These are phyloP conservation scores for Drosophila equinoxialis DNA, from an alignment of 1,140 invertebrate genomes.

Conservation along the genomic window DNA sequence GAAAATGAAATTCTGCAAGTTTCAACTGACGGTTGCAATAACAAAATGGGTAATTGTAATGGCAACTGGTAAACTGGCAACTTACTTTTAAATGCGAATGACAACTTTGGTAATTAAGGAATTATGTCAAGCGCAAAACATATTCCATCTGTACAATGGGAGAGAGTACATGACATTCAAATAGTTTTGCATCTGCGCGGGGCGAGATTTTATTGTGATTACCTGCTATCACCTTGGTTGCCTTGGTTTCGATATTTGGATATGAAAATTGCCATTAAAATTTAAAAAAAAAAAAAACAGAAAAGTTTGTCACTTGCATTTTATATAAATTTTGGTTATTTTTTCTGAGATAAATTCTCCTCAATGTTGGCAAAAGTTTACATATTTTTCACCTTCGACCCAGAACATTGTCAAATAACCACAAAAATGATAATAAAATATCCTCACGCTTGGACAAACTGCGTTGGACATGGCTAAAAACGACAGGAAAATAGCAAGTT, in stretches of 20 bases:
- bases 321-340: slow-evolving; percentile 42
- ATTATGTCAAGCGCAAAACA: slow-evolving; percentile 72
- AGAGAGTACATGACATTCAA: slow-evolving; percentile 23
- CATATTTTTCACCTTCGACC: slow-evolving; percentile 34
- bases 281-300: slow-evolving; percentile 23
- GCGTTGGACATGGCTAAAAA: slow-evolving; percentile 33
- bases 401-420: slow-evolving; percentile 32
- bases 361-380: slow-evolving; percentile 26
- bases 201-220: slow-evolving; percentile 7
- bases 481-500: background rate
- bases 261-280: slow-evolving; percentile 62
- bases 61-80: slow-evolving; percentile 26
- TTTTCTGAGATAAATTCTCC: slow-evolving; percentile 16
- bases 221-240: slow-evolving; percentile 56
- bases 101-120: slow-evolving; percentile 79
- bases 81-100: slow-evolving; percentile 58
- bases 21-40: background rate
- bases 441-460: slow-evolving; percentile 28
- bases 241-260: slow-evolving; percentile 39
- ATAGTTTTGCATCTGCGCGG: slow-evolving; percentile 16
- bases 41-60: slow-evolving; percentile 48
- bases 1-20: slow-evolving; percentile 1
- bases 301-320: slow-evolving; percentile 54
- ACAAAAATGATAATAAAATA: slow-evolving; percentile 75
- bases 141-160: slow-evolving; percentile 17